Evolutionary conservation across 2,113 vertebrate species (phyloP).

Genomic region (Panthera leo): DNA sequence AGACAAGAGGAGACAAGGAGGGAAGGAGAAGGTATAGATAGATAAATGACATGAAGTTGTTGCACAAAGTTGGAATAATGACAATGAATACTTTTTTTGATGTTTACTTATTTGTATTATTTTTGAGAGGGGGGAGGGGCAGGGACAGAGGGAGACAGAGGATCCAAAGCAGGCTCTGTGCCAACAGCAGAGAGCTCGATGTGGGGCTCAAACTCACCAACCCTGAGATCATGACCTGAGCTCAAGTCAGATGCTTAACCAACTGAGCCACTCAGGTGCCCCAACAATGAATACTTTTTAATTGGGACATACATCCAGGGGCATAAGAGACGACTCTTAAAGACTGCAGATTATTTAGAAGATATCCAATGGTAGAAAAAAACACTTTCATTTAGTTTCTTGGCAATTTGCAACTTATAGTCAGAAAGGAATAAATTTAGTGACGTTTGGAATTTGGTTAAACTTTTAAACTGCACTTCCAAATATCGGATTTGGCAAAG

Average conservation of each 20-base stretch:
- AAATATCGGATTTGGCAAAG: conserved; percentile 69
- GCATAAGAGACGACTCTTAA: neutral
- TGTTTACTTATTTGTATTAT: too few relatives aligned
- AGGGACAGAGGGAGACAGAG: too few relatives aligned
- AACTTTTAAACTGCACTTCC: conserved; percentile 62
- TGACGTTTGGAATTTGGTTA: conserved; percentile 49
- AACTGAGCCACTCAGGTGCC: too few relatives aligned
- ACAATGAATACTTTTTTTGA: neutral
- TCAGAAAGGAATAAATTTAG: conserved; percentile 17
- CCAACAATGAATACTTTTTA: neutral
- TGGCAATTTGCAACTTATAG: conserved; percentile 29
- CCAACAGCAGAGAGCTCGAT: too few relatives aligned
- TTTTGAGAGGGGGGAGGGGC: too few relatives aligned
- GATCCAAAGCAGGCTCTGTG: too few relatives aligned
- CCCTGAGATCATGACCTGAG: too few relatives aligned
- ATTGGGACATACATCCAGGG: neutral
- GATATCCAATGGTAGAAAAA: neutral
- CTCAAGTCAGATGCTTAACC: too few relatives aligned
- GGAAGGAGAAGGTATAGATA: rapidly evolving
- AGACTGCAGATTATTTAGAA: conserved; percentile 33
- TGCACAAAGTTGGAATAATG: neutral
- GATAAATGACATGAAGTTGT: neutral
- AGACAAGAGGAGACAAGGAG: neutral
- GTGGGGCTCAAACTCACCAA: too few relatives aligned
- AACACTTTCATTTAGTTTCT: conserved; percentile 18